A percentile compares a stretch with the other conserved stretches of the same genome.
Conservation (phyloP, 2,113 vertebrate species). For the Zosterops pallidus region DNA sequence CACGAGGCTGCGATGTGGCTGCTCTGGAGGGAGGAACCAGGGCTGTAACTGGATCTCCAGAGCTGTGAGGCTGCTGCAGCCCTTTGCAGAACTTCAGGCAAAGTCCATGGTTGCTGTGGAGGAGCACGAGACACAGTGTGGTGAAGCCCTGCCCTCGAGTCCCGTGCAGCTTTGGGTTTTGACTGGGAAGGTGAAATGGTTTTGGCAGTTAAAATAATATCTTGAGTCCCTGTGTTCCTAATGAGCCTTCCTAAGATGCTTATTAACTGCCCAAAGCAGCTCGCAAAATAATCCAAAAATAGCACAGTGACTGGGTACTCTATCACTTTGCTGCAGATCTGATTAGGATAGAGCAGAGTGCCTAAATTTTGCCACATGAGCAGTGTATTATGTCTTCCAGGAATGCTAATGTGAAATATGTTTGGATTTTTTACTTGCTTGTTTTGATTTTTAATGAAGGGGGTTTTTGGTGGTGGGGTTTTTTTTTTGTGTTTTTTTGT, state of each 20-base stretch:
- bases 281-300: conserved; percentile 38
- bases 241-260: conserved; percentile 45
- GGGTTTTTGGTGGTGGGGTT: no score
- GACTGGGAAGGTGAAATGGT: neutral
- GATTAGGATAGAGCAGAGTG: neutral
- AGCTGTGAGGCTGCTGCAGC: neutral
- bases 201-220: neutral
- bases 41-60: conserved; percentile 15
- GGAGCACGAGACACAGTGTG: neutral
- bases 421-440: neutral
- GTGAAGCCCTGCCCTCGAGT: neutral
- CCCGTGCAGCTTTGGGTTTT: rapidly evolving
- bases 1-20: neutral
- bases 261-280: conserved; percentile 42
- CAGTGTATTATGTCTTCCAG: neutral
- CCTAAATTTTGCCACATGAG: neutral
- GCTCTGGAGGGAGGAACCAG: neutral
- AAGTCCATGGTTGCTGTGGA: neutral
- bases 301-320: conserved; percentile 42
- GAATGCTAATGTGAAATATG: neutral
- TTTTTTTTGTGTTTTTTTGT: no score
- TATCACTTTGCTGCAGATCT: conserved; percentile 47
- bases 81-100: conserved; percentile 7
- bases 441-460: neutral
- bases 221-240: neutral